These are phyloP conservation scores for Myripristis jacobus DNA, from an alignment of 2,797 vertebrate genomes.

Conservation along the genomic window DNA sequence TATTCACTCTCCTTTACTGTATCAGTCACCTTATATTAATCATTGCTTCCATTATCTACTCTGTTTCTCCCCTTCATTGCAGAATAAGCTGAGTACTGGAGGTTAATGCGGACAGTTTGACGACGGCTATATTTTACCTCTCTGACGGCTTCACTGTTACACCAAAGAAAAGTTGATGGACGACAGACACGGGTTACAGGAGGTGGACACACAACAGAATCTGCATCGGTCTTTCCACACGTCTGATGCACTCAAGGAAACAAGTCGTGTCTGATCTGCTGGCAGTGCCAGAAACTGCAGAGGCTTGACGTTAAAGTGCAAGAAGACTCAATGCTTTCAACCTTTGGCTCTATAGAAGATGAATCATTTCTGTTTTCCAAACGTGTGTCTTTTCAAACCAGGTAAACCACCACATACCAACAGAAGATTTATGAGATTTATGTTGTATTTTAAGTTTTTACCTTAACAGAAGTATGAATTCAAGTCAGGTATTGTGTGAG, in stretches of 20 bases:
- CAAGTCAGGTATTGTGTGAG: slow-evolving; percentile 8
- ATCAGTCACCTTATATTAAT: not conserved
- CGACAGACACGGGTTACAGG: not conserved
- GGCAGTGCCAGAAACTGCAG: slow-evolving; percentile 1
- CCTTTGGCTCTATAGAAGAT: slow-evolving; percentile 18
- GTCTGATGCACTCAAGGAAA: slow-evolving; percentile 1
- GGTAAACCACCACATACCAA: not conserved
- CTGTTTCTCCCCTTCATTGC: slow-evolving; percentile 24
- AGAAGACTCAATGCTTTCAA: not conserved
- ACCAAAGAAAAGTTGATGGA: slow-evolving; percentile 6
- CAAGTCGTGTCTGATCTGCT: not conserved
- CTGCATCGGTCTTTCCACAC: slow-evolving; percentile 9
- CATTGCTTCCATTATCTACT: not conserved
- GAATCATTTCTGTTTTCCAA: not conserved
- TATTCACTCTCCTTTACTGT: no score
- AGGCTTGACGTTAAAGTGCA: not conserved
- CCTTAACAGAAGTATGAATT: not conserved
- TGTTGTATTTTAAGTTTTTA: not conserved
- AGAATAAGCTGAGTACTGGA: slow-evolving; percentile 75
- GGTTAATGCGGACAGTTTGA: slow-evolving; percentile 59
- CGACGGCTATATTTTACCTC: slow-evolving; percentile 7
- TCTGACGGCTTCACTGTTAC: slow-evolving; percentile 9
- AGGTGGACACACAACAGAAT: slow-evolving; percentile 2
- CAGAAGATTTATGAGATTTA: not conserved
- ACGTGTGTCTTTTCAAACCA: not conserved